Percentiles rank a stretch among this genome's conserved stretches.
Conservation (phyloP, 92 coral and sea anemone species). For the Zoanthus sansibaricus region DNA sequence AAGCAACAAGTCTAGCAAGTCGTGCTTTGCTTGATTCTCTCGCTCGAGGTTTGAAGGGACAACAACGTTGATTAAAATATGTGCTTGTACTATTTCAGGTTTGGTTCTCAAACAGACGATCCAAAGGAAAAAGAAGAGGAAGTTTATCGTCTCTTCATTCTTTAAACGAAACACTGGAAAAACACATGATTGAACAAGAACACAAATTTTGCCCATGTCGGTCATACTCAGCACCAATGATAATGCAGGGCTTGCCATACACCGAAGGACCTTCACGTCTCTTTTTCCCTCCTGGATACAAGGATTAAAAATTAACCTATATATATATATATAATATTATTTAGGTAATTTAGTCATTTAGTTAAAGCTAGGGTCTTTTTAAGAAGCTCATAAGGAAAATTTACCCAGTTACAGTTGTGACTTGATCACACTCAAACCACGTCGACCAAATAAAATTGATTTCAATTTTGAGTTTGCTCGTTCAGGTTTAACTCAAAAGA, state of each 20-base stretch:
- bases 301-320: background rate
- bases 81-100: slow-evolving; percentile 28
- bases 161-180: background rate
- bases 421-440: too few species aligned
- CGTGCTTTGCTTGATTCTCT: background rate
- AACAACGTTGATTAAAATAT: background rate
- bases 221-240: slow-evolving; percentile 6
- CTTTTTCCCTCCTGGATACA: slow-evolving; percentile 34
- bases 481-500: too few species aligned
- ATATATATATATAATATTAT: background rate
- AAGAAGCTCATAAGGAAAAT: background rate
- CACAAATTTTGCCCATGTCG: slow-evolving; percentile 18
- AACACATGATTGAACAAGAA: background rate
- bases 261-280: slow-evolving; percentile 16
- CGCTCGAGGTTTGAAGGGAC: background rate
- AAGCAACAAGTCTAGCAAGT: background rate
- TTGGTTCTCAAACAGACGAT: slow-evolving; percentile 39
- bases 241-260: slow-evolving; percentile 23
- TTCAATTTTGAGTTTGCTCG: too few species aligned
- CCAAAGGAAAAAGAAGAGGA: slow-evolving; percentile 17
- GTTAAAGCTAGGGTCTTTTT: too few species aligned
- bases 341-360: too few species aligned
- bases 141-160: background rate
- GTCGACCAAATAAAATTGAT: too few species aligned
- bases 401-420: too few species aligned